Evolutionary conservation across 2,797 vertebrate genomes (phyloP).

Genomic region (Calcarius lapponicus): DNA sequence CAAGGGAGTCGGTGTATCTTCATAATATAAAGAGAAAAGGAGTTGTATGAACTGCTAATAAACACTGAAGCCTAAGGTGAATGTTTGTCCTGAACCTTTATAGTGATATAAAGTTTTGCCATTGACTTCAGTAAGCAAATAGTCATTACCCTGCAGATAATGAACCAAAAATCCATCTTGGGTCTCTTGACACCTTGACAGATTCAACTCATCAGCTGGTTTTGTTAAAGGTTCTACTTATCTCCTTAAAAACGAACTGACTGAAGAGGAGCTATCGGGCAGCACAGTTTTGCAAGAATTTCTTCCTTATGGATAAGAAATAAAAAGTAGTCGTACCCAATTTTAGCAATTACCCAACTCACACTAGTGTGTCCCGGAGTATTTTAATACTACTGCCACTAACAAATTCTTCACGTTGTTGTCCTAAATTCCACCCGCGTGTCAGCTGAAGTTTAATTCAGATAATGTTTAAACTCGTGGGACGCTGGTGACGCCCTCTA

Average conservation of each 20-base stretch:
- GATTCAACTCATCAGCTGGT: background rate
- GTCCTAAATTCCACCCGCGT: background rate
- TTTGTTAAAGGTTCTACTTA: background rate
- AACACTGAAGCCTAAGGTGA: background rate
- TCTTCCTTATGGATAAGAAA: background rate
- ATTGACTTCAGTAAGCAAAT: background rate
- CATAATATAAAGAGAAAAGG: background rate
- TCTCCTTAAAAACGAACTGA: background rate
- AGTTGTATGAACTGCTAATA: background rate
- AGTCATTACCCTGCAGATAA: background rate
- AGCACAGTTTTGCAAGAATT: background rate
- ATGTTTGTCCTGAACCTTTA: background rate
- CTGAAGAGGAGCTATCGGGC: background rate
- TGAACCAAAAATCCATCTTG: background rate
- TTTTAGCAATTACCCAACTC: background rate
- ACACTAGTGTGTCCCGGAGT: rapidly evolving
- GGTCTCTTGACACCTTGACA: background rate
- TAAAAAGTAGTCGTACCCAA: background rate
- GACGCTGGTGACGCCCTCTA: background rate
- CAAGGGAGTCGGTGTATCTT: background rate
- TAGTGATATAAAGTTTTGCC: background rate
- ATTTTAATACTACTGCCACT: background rate
- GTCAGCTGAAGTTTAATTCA: background rate
- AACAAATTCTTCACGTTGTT: background rate
- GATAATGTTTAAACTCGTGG: background rate